Base-by-base conservation (phyloP, 1,140 invertebrate species). In the Pseudomyrmex flavicornis region DNA sequence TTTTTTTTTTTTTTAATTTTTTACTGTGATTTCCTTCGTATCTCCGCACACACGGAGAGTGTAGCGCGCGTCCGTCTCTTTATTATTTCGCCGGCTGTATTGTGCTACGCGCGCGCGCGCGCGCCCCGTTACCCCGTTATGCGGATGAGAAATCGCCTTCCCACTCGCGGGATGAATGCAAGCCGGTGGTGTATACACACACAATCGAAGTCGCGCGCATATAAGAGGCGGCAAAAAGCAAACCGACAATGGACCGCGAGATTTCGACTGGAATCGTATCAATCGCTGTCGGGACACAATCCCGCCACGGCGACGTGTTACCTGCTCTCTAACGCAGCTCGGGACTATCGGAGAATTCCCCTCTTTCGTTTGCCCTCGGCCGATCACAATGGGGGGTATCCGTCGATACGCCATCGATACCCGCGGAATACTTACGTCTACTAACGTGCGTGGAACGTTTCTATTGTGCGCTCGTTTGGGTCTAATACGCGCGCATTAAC, bases 211-310 rank as follows among this genome's bases (percentile, higher is more conserved):
- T 80, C 68, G 54, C 56, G 54, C 56, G 83, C 70, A 88, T 74
- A 73, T 87, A 83, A 82, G 84, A 82, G 87, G 76, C 86, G 85
- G 85, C 72, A 62, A 80, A 52, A 82, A 66, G 73, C 72, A 76
- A 66, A 75, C 54, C 80, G 76, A 87, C 88, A 87, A 89, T 89
- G 79, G 79, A 66, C 70, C 88, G 65, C 86, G 86, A 88, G 83
- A 85, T 83, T 85, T 89, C 82, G 77, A 74, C 66, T 79, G 75
- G 76, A 87, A 82, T 89, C 83, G 83, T 87, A 90, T 90, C 88
- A 90, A 90, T 90, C 88, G 85, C 63, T 88, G 89, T 90, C 89
- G 80, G 50, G 52, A 44, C 73, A 87, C 85, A 87, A 89, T 90
- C 77, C 74, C 75, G 82, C 68, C 76, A 62, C 68, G 17, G 83